A percentile compares a stretch with the other conserved stretches of the same genome.
Evolutionary conservation across 2,113 vertebrate species (phyloP).

Genomic region (Carettochelys insculpta): DNA sequence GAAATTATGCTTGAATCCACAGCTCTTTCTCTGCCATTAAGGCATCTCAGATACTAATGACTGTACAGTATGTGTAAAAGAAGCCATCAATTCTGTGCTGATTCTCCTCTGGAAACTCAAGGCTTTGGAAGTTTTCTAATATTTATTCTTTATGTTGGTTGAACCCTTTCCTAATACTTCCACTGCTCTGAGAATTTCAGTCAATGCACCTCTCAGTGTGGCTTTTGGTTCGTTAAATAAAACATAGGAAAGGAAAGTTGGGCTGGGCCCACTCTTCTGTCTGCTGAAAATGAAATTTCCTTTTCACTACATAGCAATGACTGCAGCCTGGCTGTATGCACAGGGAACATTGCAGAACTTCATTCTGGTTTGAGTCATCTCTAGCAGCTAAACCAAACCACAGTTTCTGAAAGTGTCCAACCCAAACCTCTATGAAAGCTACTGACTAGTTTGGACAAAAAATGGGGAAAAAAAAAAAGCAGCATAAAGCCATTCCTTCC

Average conservation of each 20-base stretch:
- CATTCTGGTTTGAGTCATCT: background rate
- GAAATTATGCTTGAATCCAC: background rate
- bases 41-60: background rate
- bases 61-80: background rate
- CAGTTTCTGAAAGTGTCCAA: background rate
- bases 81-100: background rate
- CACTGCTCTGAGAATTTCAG: background rate
- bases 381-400: background rate
- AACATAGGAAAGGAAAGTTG: background rate
- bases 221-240: background rate
- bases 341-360: background rate
- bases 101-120: background rate
- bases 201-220: background rate
- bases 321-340: background rate
- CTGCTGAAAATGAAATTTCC: background rate
- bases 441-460: background rate
- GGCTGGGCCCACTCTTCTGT: background rate
- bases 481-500: background rate
- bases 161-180: background rate
- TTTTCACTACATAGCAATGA: background rate
- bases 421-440: background rate
- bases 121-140: background rate
- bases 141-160: background rate
- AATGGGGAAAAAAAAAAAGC: background rate
- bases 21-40: background rate